Evolutionary conservation across 2,888 invertebrate species (phyloP), one percentile per base, ranked within the genome.

Genomic region (Heliconius aoede): DNA sequence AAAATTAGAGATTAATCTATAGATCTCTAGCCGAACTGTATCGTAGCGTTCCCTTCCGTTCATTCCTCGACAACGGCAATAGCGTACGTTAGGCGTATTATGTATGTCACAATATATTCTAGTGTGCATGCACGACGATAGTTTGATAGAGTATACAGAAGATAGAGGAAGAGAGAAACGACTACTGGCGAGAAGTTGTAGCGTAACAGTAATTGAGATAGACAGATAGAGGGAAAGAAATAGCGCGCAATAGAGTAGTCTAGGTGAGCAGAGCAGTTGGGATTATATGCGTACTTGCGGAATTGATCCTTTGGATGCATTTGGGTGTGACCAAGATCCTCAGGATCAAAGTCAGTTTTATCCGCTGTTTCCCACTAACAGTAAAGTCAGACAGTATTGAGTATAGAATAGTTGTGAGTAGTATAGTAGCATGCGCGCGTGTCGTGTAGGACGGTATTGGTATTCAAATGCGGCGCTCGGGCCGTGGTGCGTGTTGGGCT

Each of bases 391-490:
- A 91, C 83, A 92, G 92, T 92, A 91, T 92, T 93, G 92, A 93
- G 94, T 94, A 91, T 87, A 91, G 88, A 91, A 92, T 90, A 91
- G 89, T 91, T 90, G 93, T 94, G 93, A 92, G 93, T 93, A 87
- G 89, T 90, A 88, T 85, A 89, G 88, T 88, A 90, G 90, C 94
- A 94, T 94, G 94, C 94, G 93, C 94, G 93, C 92, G 93, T 94
- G 93, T 94, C 88, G 91, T 93, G 94, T 94, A 90, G 88, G 89
- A 90, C 89, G 94, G 95, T 95, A 96, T 96, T 96, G 96, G 96
- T 96, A 96, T 96, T 96, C 96, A 96, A 96, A 96, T 96, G 96
- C 95, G 94, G 93, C 93, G 92, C 91, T 94, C 93, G 93, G 91
- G 92, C 91, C 91, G 85, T 89, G 86, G 91, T 91, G 93, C 89